A percentile compares a stretch with the other conserved stretches of the same genome.
phyloP scores from a whole-genome alignment of 2,797 vertebrate genomes.

The Onychomys torridus region DNA sequence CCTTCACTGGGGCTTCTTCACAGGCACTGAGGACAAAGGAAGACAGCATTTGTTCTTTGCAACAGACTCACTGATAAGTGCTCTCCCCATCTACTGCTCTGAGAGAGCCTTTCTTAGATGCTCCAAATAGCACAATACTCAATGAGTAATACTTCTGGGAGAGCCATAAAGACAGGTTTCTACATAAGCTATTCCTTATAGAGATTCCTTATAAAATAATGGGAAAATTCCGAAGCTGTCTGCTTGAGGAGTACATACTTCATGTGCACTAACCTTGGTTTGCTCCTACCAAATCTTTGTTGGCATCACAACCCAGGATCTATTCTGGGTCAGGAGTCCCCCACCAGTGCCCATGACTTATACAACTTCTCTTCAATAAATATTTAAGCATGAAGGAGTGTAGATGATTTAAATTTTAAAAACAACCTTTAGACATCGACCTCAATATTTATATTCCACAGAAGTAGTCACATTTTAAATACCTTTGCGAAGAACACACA shows the following conservation, averaged over 20 bases:
- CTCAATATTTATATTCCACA: conserved; percentile 82
- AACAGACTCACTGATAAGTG: neutral
- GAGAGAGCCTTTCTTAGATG: neutral
- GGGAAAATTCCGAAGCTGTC: neutral
- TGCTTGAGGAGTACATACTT: neutral
- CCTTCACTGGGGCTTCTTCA: neutral
- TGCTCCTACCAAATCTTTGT: neutral
- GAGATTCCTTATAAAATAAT: neutral
- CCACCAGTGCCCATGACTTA: conserved; percentile 41
- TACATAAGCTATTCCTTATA: neutral
- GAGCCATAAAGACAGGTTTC: neutral
- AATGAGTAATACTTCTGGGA: neutral
- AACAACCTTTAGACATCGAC: conserved; percentile 79
- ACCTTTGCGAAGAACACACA: conserved; percentile 55
- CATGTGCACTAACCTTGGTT: neutral
- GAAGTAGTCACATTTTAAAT: conserved; percentile 74
- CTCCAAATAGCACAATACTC: neutral
- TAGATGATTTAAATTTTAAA: conserved; percentile 79
- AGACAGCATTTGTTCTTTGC: accelerated
- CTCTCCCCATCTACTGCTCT: neutral
- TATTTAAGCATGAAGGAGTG: conserved; percentile 73
- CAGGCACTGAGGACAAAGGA: neutral
- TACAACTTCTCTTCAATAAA: conserved; percentile 72
- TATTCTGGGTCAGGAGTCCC: conserved; percentile 20
- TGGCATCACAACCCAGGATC: neutral